phyloP scores from a whole-genome alignment of 1,140 invertebrate genomes.

The Drosophila burlai region DNA sequence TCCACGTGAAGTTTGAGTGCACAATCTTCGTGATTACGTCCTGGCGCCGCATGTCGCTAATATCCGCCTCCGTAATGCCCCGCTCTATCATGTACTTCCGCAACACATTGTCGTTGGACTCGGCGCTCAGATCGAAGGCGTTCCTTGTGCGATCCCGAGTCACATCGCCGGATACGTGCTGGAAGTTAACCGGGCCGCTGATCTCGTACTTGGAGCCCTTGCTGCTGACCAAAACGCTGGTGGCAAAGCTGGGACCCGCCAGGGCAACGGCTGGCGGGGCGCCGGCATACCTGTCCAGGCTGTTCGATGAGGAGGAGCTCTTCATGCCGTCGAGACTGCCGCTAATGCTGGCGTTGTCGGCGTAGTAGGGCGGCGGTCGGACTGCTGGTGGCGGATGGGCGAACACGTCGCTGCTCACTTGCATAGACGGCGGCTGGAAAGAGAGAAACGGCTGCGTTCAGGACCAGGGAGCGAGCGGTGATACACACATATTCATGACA shows the following conservation, averaged over 20 bases:
- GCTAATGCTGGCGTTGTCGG: slow-evolving; percentile 36
- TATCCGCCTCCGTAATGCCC: slow-evolving; percentile 69
- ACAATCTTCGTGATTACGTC: slow-evolving; percentile 75
- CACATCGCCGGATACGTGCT: slow-evolving; percentile 76
- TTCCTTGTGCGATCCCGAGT: slow-evolving; percentile 74
- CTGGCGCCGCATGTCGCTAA: slow-evolving; percentile 55
- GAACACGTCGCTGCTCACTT: slow-evolving; percentile 69
- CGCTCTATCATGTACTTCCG: slow-evolving; percentile 80
- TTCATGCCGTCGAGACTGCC: slow-evolving; percentile 54
- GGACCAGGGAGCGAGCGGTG: background rate
- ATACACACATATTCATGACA: background rate
- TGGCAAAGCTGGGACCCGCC: slow-evolving; percentile 61
- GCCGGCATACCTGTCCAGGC: slow-evolving; percentile 58
- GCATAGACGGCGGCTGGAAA: slow-evolving; percentile 72
- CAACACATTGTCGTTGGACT: slow-evolving; percentile 70
- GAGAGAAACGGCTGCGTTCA: slow-evolving; percentile 22
- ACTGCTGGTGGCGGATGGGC: slow-evolving; percentile 66
- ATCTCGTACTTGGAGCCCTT: slow-evolving; percentile 80
- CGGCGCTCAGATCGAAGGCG: slow-evolving; percentile 67
- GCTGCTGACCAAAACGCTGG: slow-evolving; percentile 61
- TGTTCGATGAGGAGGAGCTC: slow-evolving; percentile 57
- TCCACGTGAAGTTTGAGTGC: slow-evolving; percentile 76
- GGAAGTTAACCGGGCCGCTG: slow-evolving; percentile 74
- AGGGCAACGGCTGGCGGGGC: slow-evolving; percentile 36
- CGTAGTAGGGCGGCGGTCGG: slow-evolving; percentile 55